These are phyloP conservation scores for Lepetodrilus schrolli DNA, from an alignment of 2,888 invertebrate species.

Conservation along the genomic window DNA sequence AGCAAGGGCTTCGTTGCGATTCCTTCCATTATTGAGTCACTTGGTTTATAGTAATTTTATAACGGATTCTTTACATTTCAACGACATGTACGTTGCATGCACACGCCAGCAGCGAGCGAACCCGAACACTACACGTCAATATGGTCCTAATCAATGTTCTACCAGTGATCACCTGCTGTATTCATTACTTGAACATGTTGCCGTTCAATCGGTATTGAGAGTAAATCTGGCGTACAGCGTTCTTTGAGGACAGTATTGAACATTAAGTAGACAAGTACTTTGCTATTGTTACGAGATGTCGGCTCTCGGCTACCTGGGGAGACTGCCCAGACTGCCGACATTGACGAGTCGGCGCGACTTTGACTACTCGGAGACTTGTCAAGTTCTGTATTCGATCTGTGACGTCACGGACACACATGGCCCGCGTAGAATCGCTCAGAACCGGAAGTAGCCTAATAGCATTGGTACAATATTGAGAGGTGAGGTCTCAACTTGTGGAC, in stretches of 20 bases:
- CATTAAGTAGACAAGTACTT: slow-evolving; percentile 1
- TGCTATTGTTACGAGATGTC: slow-evolving; percentile 1
- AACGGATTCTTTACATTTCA: too few species aligned
- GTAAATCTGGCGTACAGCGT: neutral
- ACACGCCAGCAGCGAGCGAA: neutral
- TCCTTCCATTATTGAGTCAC: too few species aligned
- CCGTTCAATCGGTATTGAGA: neutral
- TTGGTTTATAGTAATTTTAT: too few species aligned
- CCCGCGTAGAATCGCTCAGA: neutral
- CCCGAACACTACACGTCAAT: neutral
- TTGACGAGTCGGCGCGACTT: neutral
- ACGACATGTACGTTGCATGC: too few species aligned
- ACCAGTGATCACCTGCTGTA: neutral
- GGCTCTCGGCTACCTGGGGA: neutral
- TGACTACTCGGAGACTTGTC: too few species aligned
- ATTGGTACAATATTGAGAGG: slow-evolving; percentile 21
- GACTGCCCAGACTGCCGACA: neutral
- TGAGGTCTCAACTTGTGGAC: neutral
- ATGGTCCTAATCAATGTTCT: slow-evolving; percentile 5
- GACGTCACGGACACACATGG: slow-evolving; percentile 2
- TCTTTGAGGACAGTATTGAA: slow-evolving; percentile 2
- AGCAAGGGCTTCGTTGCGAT: too few species aligned
- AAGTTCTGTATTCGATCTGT: neutral
- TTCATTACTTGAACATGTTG: neutral
- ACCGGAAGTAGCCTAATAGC: slow-evolving; percentile 21